Evolutionary conservation across 2,797 vertebrate species (phyloP).

Genomic region (Chaenodraco wilsoni): DNA sequence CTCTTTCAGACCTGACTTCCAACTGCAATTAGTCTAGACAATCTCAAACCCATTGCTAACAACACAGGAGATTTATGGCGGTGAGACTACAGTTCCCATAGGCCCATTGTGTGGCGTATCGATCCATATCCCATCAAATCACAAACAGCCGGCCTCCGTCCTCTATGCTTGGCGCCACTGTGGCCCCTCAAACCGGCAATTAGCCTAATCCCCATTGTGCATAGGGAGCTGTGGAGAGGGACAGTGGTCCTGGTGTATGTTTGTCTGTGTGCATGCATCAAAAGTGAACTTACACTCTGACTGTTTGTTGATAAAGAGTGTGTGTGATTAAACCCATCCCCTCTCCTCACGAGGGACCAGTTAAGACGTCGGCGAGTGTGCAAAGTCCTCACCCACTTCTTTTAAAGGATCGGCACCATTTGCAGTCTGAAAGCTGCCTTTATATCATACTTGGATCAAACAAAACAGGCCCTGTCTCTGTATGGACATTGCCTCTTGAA

Average conservation of each 20-base stretch:
- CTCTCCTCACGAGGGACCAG: conserved; percentile 50
- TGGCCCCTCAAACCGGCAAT: conserved; percentile 80
- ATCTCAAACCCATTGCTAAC: conserved; percentile 69
- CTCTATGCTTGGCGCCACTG: conserved; percentile 64
- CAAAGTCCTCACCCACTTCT: conserved; percentile 41
- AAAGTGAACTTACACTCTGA: conserved; percentile 42
- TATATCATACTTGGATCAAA: conserved; percentile 61
- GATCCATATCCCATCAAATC: conserved; percentile 78
- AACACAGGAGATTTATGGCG: conserved; percentile 83
- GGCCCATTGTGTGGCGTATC: conserved; percentile 82
- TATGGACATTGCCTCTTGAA: conserved; percentile 44
- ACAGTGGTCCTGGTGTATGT: conserved; percentile 33
- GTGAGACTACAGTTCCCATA: conserved; percentile 71
- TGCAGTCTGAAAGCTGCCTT: conserved; percentile 57
- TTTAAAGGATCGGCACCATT: conserved; percentile 64
- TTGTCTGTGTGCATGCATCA: conserved; percentile 18
- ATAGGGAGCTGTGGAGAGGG: conserved; percentile 63
- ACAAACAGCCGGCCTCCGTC: conserved; percentile 59
- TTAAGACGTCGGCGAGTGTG: conserved; percentile 58
- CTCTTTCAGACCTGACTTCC: conserved; percentile 44
- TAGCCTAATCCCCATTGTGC: conserved; percentile 82
- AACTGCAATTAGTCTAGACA: conserved; percentile 79
- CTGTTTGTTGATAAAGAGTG: conserved; percentile 61
- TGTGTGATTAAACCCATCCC: conserved; percentile 48
- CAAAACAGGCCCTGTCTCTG: conserved; percentile 26